Evolutionary conservation across 2,888 invertebrate species (phyloP), one percentile per base, ranked within the genome.

Genomic region (Andrena camellia): DNA sequence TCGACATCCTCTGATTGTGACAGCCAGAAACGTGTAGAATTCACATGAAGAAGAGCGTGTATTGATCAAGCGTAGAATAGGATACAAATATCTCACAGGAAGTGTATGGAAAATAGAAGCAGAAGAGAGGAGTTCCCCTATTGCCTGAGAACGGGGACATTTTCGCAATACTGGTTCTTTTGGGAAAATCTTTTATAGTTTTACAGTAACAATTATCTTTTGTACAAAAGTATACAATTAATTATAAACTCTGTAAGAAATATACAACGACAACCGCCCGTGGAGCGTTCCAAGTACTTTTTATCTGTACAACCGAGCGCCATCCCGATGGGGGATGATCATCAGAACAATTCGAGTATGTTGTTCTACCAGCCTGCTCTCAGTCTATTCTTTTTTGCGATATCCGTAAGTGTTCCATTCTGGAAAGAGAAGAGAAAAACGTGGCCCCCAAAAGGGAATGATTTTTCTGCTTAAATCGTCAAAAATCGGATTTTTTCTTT

Each of bases 341-440:
- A 31, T 29, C 2, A n/a, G n/a, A 20, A 50, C 6, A 23, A 50
- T 72, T 63, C 13, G 23, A 68, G n/a, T n/a, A 26, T 13, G 13
- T 20, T 8, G 20, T 35, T 20, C 23, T 23, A 6, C 23, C 63
- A 23, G 13, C 2, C 63, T 8, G 17, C 3, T 26, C 20, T 52
- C 54, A 29, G 33, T 63, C 57, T 70, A 62, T 63, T 70, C 1
- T 67, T 95, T 94, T 89, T 96, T 96, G 29, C 95, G 95, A 67
- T 95, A 95, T 1, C 97, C 97, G 92, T 96, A 96, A 23, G 95
- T 94, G 92, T 97, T 96, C 96, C 97, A 96, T 90, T 96, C 95
- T 93, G 89, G 71, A 92, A 93, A 29, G 62, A 57, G 60, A 33
- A 86, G 20, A 66, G 42, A 59, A 52, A 31, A 67, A 2, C 13